Percentiles rank a stretch among this genome's conserved stretches.
These are phyloP conservation scores for Theodoxus fluviatilis DNA, from an alignment of 2,888 invertebrate species.

Conservation along the genomic window DNA sequence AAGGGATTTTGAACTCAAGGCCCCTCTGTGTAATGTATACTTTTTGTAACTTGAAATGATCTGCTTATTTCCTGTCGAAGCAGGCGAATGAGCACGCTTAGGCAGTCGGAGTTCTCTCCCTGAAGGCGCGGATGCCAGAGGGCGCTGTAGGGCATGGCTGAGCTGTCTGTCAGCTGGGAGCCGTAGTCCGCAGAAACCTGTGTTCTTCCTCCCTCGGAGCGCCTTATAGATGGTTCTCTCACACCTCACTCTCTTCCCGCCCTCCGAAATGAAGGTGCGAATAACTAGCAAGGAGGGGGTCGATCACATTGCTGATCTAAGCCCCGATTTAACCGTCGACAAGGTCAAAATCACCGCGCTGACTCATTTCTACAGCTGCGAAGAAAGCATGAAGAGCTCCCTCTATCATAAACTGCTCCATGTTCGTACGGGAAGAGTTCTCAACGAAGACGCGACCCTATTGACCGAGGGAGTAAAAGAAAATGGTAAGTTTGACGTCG, in stretches of 20 bases:
- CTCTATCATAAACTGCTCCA: conserved; percentile 64
- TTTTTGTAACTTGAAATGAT: no score
- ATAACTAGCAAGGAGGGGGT: conserved; percentile 63
- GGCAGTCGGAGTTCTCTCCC: no score
- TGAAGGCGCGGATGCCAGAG: no score
- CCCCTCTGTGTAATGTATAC: no score
- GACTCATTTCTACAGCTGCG: conserved; percentile 62
- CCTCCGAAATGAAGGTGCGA: conserved; percentile 59
- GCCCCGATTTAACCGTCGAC: conserved; percentile 63
- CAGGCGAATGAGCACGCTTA: no score
- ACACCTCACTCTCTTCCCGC: conserved; percentile 58
- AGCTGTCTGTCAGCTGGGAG: no score
- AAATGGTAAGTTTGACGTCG: conserved; percentile 57
- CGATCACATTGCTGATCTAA: conserved; percentile 55
- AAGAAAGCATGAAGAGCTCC: conserved; percentile 62
- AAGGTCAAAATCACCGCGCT: conserved; percentile 64
- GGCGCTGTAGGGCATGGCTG: no score
- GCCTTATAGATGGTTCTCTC: conserved; percentile 65
- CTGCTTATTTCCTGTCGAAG: no score
- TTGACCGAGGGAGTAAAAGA: conserved; percentile 61
- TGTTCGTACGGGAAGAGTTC: conserved; percentile 60
- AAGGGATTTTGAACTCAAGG: no score
- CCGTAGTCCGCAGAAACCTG: no score
- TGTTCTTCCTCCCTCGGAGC: conserved; percentile 16
- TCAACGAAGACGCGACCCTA: conserved; percentile 64